Conservation (phyloP, 2,113 vertebrate genomes). For the Hydropotes inermis region DNA sequence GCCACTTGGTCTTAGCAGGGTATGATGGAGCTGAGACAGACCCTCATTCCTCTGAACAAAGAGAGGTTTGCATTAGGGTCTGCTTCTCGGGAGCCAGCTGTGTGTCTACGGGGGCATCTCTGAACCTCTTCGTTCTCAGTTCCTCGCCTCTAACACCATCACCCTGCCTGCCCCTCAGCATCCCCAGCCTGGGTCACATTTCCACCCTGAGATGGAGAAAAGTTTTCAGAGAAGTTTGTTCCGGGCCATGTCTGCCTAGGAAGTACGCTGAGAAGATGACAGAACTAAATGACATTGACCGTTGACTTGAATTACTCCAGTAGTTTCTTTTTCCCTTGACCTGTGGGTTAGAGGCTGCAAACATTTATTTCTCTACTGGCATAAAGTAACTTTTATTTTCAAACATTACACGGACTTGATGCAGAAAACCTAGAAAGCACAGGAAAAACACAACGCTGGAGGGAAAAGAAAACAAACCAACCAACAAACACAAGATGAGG, state of each 20-base stretch:
- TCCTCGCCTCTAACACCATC: neutral
- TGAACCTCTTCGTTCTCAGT: neutral
- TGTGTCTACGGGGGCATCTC: neutral
- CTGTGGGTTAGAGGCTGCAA: neutral
- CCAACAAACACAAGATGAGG: neutral
- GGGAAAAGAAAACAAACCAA: neutral
- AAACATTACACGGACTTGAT: rapidly evolving
- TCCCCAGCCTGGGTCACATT: rapidly evolving
- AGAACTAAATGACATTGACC: rapidly evolving
- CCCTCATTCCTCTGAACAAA: rapidly evolving
- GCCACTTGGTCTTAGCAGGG: neutral
- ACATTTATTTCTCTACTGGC: rapidly evolving
- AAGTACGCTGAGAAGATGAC: rapidly evolving
- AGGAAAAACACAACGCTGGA: neutral
- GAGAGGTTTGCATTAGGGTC: neutral
- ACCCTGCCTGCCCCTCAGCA: rapidly evolving
- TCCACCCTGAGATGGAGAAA: neutral
- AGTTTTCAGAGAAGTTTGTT: too few relatives aligned
- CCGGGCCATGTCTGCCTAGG: neutral
- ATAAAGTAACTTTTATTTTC: neutral
- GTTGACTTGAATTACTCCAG: rapidly evolving
- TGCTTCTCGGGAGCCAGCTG: neutral
- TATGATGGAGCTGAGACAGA: rapidly evolving
- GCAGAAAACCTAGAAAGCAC: neutral
- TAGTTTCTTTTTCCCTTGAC: neutral